Percentiles rank a stretch among this genome's conserved stretches.
Evolutionary conservation across 2,888 invertebrate species (phyloP).

Genomic region (Machimus rusticus): DNA sequence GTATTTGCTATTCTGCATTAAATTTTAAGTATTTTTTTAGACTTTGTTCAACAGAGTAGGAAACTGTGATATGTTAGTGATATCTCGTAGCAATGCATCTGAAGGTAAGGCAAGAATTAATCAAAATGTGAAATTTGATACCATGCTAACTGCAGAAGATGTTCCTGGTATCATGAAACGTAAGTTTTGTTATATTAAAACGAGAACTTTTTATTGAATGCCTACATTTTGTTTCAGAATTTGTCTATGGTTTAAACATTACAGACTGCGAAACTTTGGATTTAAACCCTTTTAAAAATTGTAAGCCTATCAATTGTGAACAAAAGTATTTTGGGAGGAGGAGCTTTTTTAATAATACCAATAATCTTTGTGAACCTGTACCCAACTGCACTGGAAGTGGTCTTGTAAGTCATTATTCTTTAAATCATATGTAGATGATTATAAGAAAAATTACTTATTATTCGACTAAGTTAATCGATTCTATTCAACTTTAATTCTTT

Average conservation of each 20-base stretch:
- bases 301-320: constrained; percentile 66
- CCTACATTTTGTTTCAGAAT: neutral
- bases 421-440: no score
- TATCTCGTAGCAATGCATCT: neutral
- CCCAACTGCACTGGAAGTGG: constrained; percentile 46
- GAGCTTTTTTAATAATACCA: constrained; percentile 63
- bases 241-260: constrained; percentile 8
- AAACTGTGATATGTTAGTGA: constrained; percentile 54
- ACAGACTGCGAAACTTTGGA: constrained; percentile 59
- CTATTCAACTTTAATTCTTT: neutral
- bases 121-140: constrained; percentile 43
- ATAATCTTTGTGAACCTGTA: constrained; percentile 53
- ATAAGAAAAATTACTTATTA: neutral
- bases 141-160: constrained; percentile 11
- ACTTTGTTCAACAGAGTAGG: constrained; percentile 59
- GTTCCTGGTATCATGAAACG: neutral
- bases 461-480: no score
- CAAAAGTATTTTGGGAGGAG: constrained; percentile 66
- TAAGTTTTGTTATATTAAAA: neutral
- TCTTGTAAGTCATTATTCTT: neutral
- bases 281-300: constrained; percentile 63
- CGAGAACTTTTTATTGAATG: neutral
- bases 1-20: neutral
- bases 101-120: neutral
- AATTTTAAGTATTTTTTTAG: constrained; percentile 48